Evolutionary conservation across 2,797 vertebrate species (phyloP), one percentile per base, ranked within the genome.

Genomic region (Pseudocheirus occidentalis): DNA sequence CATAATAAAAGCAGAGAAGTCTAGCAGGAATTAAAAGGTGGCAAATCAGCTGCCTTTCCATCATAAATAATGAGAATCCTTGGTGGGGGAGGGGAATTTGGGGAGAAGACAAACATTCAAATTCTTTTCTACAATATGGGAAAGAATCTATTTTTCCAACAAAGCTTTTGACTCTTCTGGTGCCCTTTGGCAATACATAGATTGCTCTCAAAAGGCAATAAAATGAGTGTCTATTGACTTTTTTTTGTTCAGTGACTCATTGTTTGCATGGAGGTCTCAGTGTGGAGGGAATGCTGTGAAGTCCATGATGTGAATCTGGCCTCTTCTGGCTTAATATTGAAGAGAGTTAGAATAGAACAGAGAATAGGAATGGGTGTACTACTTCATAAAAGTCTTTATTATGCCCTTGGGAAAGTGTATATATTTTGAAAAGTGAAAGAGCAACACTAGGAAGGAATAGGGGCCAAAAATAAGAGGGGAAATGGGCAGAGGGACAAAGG

Each of bases 11-110:
- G 92, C 4, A 91, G 94, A 96, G 91, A 5, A 0, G 1, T 1
- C 90, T 95, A 95, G 87, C 81, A 97, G 95, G 92, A 95, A 97
- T 59, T 93, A 96, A 96, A 95, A 97, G 96, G 98, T 92, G 94
- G 95, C 97, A 93, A 94, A 94, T 94, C 92, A 97, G 90, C 81
- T 97, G 96, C 94, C 95, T 96, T 95, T 5, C 31, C 93, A 14
- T 94, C 93, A 93, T 91, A 95, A 96, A 55, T 0, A 5, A 53
- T 96, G 93, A 94, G 73, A 97, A 97, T 81, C 21, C 18, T 81
- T 46, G 3, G 73, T 46, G 40, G 40, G 73, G 10, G 24, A 27
- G 73, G 40, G 95, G 93, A 34, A 5, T 6, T 94, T 96, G 95
- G 57, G 55, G 92, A 95, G 66, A 81, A 87, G 90, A 73, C 57